Evolutionary conservation across 2,797 vertebrate genomes (phyloP).

Genomic region (Triplophysa yarkandensis): DNA sequence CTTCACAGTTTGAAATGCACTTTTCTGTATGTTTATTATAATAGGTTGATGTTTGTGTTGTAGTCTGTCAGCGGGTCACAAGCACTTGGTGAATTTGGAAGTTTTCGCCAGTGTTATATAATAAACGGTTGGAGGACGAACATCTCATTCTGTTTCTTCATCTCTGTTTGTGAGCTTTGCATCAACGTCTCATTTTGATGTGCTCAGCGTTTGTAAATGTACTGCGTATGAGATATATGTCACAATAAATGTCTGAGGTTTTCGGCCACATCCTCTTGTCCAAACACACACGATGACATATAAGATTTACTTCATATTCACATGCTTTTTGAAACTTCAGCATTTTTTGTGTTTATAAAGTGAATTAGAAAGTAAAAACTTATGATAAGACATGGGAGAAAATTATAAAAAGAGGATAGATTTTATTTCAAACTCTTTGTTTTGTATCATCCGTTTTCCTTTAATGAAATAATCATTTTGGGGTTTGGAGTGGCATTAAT

Average conservation of each 20-base stretch:
- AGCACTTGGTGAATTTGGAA: constrained; percentile 15
- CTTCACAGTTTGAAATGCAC: neutral
- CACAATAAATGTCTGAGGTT: no score
- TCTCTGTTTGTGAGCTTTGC: neutral
- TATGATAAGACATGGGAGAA: no score
- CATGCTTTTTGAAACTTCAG: no score
- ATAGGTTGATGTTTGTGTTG: neutral
- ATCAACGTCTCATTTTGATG: neutral
- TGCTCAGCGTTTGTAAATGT: constrained; percentile 23
- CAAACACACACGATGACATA: no score
- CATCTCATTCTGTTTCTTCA: constrained; percentile 12
- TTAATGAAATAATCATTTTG: no score
- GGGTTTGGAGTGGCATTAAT: neutral
- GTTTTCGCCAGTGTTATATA: constrained; percentile 3
- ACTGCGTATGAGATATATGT: neutral
- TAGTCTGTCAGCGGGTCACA: constrained; percentile 3
- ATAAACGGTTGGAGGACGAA: constrained; percentile 32
- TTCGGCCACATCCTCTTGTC: no score
- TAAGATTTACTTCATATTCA: no score
- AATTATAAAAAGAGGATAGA: no score
- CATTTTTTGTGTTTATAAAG: no score
- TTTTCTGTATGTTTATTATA: neutral
- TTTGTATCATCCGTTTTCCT: no score
- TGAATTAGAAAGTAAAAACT: no score
- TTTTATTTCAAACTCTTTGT: no score